Percentiles rank a stretch among this genome's conserved stretches.
phyloP scores from a whole-genome alignment of 2,888 invertebrate genomes.

The Ctenicera cuprea region DNA sequence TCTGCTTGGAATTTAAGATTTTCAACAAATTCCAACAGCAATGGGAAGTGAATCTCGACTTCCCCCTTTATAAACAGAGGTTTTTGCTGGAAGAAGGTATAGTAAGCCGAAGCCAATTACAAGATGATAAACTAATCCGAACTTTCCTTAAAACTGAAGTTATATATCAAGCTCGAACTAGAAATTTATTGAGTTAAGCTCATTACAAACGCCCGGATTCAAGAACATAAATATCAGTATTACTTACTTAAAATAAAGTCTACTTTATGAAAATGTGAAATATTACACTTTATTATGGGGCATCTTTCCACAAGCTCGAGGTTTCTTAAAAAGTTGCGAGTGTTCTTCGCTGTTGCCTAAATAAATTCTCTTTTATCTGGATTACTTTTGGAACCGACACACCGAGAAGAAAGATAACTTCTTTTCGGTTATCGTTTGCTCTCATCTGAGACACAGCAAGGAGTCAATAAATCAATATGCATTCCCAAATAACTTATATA shows the following conservation, averaged over 20 bases:
- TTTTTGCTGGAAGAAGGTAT: conserved; percentile 26
- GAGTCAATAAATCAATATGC: conserved; percentile 31
- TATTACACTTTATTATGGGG: conserved; percentile 38
- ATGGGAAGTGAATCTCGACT: background rate
- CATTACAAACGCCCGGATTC: conserved; percentile 49
- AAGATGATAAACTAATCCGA: conserved; percentile 51
- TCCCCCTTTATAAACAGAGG: conserved; percentile 24
- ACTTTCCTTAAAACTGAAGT: conserved; percentile 48
- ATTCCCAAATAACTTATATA: conserved; percentile 25
- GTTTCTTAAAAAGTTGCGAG: background rate
- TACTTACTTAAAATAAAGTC: conserved; percentile 50
- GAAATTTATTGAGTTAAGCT: conserved; percentile 53
- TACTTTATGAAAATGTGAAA: conserved; percentile 49
- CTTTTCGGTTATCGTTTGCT: conserved; percentile 16
- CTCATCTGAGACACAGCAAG: conserved; percentile 5
- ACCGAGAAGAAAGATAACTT: conserved; percentile 9
- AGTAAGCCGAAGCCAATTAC: conserved; percentile 47
- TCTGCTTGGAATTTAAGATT: too few species aligned
- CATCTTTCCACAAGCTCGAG: background rate
- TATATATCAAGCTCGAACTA: conserved; percentile 51
- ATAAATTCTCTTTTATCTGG: conserved; percentile 16
- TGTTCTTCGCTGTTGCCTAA: conserved; percentile 10
- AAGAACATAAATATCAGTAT: conserved; percentile 50
- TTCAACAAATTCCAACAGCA: too few species aligned
- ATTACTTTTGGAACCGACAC: conserved; percentile 11